phyloP scores from a whole-genome alignment of 2,113 vertebrate genomes.

The Nipponia nippon region DNA sequence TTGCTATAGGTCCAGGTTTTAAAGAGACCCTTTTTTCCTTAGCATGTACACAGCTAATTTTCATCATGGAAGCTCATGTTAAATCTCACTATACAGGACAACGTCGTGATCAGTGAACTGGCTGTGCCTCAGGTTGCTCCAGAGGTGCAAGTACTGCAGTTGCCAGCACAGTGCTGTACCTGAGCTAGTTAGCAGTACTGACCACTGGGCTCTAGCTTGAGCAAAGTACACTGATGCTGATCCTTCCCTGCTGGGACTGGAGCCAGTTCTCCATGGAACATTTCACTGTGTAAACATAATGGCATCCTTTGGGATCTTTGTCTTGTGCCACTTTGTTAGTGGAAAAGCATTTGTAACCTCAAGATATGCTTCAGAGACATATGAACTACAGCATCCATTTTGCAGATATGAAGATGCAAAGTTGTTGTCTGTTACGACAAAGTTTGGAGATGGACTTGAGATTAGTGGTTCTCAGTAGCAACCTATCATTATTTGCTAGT shows the following conservation, averaged over 20 bases:
- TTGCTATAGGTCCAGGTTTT: neutral
- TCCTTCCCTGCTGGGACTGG: neutral
- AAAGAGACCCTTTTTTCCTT: neutral
- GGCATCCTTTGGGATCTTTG: neutral
- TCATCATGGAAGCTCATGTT: accelerated
- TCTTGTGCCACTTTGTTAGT: neutral
- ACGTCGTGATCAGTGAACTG: accelerated
- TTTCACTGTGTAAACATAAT: neutral
- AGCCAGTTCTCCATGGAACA: neutral
- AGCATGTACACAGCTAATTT: neutral
- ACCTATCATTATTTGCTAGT: neutral
- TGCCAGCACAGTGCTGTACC: neutral
- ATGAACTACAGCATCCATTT: neutral
- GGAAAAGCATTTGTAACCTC: neutral
- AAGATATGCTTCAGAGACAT: neutral
- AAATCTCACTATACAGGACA: neutral
- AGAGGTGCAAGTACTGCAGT: accelerated
- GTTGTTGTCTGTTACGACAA: neutral
- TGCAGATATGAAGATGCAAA: neutral
- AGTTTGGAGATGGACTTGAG: neutral
- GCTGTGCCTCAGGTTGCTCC: too few relatives aligned
- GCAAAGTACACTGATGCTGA: too few relatives aligned
- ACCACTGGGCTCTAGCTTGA: accelerated
- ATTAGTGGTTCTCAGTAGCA: neutral
- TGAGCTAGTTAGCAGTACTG: neutral